phyloP scores from a whole-genome alignment of 2,113 vertebrate species.

The Pitta sordida region DNA sequence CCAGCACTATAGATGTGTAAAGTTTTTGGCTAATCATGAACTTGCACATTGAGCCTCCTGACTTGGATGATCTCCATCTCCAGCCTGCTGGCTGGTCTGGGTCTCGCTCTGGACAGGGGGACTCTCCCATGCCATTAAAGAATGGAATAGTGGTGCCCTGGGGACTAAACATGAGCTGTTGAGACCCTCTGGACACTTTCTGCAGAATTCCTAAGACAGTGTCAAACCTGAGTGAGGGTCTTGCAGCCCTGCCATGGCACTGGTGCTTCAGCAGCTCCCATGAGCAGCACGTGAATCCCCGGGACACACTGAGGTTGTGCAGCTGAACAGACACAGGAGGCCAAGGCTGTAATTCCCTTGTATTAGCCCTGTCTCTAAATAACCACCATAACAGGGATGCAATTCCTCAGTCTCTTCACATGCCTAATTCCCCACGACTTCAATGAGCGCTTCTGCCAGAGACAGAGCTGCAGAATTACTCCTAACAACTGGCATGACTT shows the following conservation, averaged over 20 bases:
- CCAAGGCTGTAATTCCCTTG: neutral
- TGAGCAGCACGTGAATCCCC: fast-evolving
- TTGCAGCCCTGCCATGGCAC: neutral
- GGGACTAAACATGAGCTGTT: neutral
- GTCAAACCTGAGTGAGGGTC: neutral
- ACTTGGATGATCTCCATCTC: neutral
- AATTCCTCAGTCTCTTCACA: constrained; percentile 7
- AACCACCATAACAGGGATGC: neutral
- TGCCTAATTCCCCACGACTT: neutral
- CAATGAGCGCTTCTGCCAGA: constrained; percentile 17
- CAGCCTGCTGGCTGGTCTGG: neutral
- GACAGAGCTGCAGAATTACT: constrained; percentile 19
- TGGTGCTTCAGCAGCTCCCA: neutral
- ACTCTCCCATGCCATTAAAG: neutral
- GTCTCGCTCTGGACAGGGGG: neutral
- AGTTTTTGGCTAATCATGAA: neutral
- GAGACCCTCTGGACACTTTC: neutral
- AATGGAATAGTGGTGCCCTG: fast-evolving
- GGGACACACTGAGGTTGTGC: neutral
- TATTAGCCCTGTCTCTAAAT: neutral
- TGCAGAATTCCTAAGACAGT: neutral
- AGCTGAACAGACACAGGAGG: fast-evolving
- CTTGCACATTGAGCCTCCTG: neutral
- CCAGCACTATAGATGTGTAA: neutral
- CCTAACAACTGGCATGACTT: constrained; percentile 56